Base-by-base conservation (phyloP, 2,888 invertebrate genomes). In the Synergus laeviventris region DNA sequence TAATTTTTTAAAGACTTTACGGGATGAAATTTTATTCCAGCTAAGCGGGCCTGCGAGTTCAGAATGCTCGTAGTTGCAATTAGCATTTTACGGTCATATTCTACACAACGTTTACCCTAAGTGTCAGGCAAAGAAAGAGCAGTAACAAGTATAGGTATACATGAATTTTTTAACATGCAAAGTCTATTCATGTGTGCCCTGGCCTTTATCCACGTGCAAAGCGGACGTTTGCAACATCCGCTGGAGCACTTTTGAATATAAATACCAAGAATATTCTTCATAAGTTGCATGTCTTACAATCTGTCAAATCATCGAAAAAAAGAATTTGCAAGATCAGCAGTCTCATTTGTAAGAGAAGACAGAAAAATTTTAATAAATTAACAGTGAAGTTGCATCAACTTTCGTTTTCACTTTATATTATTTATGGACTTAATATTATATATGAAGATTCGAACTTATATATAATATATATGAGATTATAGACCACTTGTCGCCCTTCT, bases 121-220 rank as follows among this genome's bases (percentile, higher is more conserved):
- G 66, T 66, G 66, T 66, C 66, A 66, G 21, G 66, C 42, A 42
- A 42, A 39, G 42, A 42, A 66, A 42, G 64, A 66, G 42, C 66
- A 66, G 8, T 42, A 18, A 39, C 18, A 12, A 64, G 21, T 66
- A n/a, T 0, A 39, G 11, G 38, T 21, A 7, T 24, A 21, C 14
- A 64, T 62, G 39, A 64, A 64, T 66, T 12, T 66, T 12, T 45
- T 16, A 66, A 66, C 66, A 45, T 66, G 39, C 42, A 66, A 21
- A 64, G 16, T 11, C 16, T 45, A 66, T 66, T 66, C 66, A 66
- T 45, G 16, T 66, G 66, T 42, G 24, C 24, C 16, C 42, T 42
- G 45, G 66, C 9, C 42, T 66, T 66, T 66, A 66, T 66, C 42
- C 66, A 45, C 66, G 66, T 66, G 66, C 66, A 66, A 66, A 64